These are phyloP conservation scores for Synchiropus splendidus DNA, from an alignment of 2,113 vertebrate genomes.

Conservation along the genomic window DNA sequence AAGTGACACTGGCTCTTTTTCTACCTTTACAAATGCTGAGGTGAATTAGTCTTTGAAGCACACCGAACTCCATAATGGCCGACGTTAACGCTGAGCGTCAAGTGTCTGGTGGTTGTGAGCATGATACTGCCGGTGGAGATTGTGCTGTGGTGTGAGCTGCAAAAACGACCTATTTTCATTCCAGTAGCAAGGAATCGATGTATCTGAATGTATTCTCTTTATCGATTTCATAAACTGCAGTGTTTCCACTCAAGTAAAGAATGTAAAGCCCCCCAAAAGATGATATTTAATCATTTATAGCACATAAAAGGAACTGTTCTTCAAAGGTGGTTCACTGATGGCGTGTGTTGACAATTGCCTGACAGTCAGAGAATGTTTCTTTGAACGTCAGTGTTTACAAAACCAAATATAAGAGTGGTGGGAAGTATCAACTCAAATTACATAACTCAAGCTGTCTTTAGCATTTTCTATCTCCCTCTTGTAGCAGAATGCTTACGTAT, in stretches of 20 bases:
- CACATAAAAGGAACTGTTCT: slow-evolving; percentile 36
- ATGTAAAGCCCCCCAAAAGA: slow-evolving; percentile 26
- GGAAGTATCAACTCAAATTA: too few relatives aligned
- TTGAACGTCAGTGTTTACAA: slow-evolving; percentile 57
- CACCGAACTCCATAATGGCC: slow-evolving; percentile 32
- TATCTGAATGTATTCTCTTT: slow-evolving; percentile 57
- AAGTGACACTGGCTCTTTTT: slow-evolving; percentile 3
- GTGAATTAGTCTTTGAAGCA: slow-evolving; percentile 34
- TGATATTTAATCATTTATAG: slow-evolving; percentile 12
- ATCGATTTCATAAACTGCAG: slow-evolving; percentile 21
- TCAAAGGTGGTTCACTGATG: neutral
- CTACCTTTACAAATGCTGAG: slow-evolving; percentile 5
- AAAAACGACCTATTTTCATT: slow-evolving; percentile 27
- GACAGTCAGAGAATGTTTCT: slow-evolving; percentile 13
- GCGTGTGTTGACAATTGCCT: neutral
- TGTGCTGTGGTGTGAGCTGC: too few relatives aligned
- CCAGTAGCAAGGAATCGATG: slow-evolving; percentile 33
- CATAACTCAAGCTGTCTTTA: slow-evolving; percentile 25
- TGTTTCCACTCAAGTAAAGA: slow-evolving; percentile 22
- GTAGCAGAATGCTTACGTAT: slow-evolving; percentile 30
- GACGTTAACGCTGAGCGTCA: slow-evolving; percentile 17
- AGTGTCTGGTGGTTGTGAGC: too few relatives aligned
- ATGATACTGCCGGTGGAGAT: slow-evolving; percentile 29
- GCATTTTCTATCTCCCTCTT: slow-evolving; percentile 41
- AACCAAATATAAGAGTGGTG: slow-evolving; percentile 50